phyloP scores from a whole-genome alignment of 2,113 vertebrate genomes.

The Oxyruncus cristatus region DNA sequence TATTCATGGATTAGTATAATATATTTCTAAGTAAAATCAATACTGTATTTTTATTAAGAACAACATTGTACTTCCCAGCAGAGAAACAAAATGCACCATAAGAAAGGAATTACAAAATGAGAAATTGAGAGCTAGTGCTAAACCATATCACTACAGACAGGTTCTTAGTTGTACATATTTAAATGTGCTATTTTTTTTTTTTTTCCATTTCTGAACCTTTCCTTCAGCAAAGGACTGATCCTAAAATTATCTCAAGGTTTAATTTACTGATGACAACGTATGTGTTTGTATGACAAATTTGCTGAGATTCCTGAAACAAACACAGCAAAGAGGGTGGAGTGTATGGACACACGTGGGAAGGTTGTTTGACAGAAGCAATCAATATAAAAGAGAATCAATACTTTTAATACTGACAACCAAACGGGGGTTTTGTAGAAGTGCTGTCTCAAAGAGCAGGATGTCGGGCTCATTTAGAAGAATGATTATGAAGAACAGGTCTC shows the following conservation, averaged over 20 bases:
- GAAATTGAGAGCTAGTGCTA: not conserved
- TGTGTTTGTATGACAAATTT: not conserved
- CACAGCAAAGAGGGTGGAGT: not conserved
- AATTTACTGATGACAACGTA: not conserved
- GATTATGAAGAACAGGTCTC: not conserved
- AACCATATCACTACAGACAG: not conserved
- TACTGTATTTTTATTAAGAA: not conserved
- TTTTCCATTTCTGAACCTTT: not conserved
- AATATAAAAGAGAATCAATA: not conserved
- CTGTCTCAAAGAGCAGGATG: not conserved
- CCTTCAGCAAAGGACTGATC: not conserved
- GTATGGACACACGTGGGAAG: not conserved
- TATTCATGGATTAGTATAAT: not conserved
- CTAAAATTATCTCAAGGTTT: not conserved
- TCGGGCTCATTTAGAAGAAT: not conserved
- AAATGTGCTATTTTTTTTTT: not conserved
- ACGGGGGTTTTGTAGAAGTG: not conserved
- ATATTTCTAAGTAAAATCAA: conserved; percentile 39
- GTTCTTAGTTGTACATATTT: not conserved
- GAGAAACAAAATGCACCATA: not conserved
- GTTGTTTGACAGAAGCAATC: not conserved
- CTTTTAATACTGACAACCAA: not conserved
- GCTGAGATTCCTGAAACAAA: not conserved
- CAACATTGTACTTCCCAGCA: not conserved
- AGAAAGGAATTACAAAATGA: not conserved